Percentiles rank a stretch among this genome's conserved stretches.
phyloP scores from a whole-genome alignment of 2,113 vertebrate genomes.

The Elephantulus edwardii region DNA sequence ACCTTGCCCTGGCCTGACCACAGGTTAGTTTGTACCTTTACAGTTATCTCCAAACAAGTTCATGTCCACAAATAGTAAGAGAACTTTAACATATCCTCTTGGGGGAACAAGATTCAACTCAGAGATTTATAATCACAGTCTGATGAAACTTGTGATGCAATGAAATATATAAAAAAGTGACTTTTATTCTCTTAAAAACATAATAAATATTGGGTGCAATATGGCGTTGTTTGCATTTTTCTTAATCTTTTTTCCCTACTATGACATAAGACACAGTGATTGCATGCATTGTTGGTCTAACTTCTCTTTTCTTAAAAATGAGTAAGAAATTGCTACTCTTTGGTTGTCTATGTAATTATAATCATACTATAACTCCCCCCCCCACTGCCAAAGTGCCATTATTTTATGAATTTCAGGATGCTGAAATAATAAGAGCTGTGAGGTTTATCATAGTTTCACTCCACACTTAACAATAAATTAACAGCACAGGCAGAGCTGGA shows the following conservation, averaged over 20 bases:
- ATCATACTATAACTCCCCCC: neutral
- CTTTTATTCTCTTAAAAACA: neutral
- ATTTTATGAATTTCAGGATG: neutral
- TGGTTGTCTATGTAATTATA: neutral
- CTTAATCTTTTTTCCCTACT: neutral
- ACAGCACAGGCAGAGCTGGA: neutral
- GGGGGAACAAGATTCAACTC: neutral
- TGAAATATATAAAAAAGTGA: neutral
- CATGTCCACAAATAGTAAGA: neutral
- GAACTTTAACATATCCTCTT: neutral
- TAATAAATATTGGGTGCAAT: neutral
- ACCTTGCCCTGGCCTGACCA: neutral
- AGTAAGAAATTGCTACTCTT: neutral
- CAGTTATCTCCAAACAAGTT: neutral
- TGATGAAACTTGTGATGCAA: neutral
- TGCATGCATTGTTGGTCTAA: neutral
- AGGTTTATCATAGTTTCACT: neutral
- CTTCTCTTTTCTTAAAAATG: neutral
- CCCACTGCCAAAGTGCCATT: neutral
- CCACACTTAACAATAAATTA: neutral
- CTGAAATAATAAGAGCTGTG: neutral
- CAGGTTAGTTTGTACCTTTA: neutral
- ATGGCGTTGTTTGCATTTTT: accelerated
- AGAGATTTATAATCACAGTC: neutral
- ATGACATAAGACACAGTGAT: neutral